A percentile compares a stretch with the other conserved stretches of the same genome.
Conservation (phyloP, 1,140 invertebrate species). For the Rhyzopertha dominica region DNA sequence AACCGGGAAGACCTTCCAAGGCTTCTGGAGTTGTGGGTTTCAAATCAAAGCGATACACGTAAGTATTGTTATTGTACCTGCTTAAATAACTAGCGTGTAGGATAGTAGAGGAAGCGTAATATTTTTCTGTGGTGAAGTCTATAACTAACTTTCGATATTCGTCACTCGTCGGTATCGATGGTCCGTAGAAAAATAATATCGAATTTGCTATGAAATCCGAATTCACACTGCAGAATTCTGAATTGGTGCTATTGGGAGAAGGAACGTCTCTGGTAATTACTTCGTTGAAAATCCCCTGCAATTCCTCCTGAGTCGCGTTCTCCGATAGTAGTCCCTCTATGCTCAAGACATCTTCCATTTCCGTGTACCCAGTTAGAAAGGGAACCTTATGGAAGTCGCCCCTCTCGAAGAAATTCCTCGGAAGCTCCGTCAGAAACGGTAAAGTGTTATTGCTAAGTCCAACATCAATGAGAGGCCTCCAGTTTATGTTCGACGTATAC, state of each 20-base stretch:
- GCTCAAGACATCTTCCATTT: constrained; percentile 68
- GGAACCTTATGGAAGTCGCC: constrained; percentile 61
- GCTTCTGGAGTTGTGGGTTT: constrained; percentile 60
- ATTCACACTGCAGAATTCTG: constrained; percentile 57
- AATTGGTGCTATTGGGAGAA: constrained; percentile 51
- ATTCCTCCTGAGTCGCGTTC: constrained; percentile 50
- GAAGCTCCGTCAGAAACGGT: constrained; percentile 62
- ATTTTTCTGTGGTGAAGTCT: constrained; percentile 67
- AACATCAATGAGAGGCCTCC: constrained; percentile 69
- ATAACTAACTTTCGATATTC: constrained; percentile 56
- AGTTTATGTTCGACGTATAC: constrained; percentile 59
- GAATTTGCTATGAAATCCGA: constrained; percentile 66
- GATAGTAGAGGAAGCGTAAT: constrained; percentile 63
- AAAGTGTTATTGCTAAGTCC: constrained; percentile 60
- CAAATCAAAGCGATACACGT: constrained; percentile 70
- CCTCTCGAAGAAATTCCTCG: constrained; percentile 55
- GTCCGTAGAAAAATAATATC: constrained; percentile 68
- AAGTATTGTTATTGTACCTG: constrained; percentile 55
- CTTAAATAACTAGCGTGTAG: constrained; percentile 59
- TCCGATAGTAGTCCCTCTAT: constrained; percentile 53
- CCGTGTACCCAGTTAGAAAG: constrained; percentile 66
- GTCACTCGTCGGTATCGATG: constrained; percentile 50
- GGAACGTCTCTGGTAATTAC: constrained; percentile 55
- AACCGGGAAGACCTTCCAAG: constrained; percentile 60
- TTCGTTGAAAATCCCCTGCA: constrained; percentile 55